phyloP scores from a whole-genome alignment of 2,888 invertebrate genomes.

The Xestoiulus laeticollis region DNA sequence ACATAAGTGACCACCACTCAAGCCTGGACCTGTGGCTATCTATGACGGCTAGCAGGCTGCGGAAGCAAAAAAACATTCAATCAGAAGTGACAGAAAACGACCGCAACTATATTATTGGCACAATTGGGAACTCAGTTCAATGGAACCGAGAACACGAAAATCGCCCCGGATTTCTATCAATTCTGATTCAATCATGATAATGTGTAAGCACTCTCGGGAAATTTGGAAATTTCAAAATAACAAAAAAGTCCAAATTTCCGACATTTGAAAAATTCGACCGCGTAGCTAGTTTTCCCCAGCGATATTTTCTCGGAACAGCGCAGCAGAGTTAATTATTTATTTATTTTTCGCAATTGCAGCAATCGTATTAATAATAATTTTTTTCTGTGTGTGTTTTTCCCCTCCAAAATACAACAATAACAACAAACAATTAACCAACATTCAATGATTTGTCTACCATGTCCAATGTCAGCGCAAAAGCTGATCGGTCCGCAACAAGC shows the following conservation, averaged over 20 bases:
- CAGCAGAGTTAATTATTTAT: neutral
- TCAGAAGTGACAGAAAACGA: constrained; percentile 25
- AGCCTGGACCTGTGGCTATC: constrained; percentile 47
- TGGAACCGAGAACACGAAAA: neutral
- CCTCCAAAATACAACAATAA: constrained; percentile 48
- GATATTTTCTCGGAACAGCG: constrained; percentile 31
- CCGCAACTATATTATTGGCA: constrained; percentile 34
- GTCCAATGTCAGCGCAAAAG: constrained; percentile 36
- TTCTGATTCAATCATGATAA: constrained; percentile 39
- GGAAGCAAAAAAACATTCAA: constrained; percentile 42
- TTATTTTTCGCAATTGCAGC: constrained; percentile 38
- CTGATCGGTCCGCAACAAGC: constrained; percentile 12
- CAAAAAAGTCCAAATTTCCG: constrained; percentile 16
- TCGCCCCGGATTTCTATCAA: constrained; percentile 35
- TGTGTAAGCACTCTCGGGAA: constrained; percentile 3
- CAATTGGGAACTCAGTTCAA: neutral
- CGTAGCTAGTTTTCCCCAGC: constrained; percentile 22
- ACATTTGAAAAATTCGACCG: constrained; percentile 25
- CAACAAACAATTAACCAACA: constrained; percentile 48
- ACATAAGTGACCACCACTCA: constrained; percentile 45
- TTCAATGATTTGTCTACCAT: constrained; percentile 50
- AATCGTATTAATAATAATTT: constrained; percentile 31
- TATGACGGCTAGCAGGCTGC: constrained; percentile 43
- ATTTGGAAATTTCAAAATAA: neutral
- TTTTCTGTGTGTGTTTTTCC: neutral